These are phyloP conservation scores for Triops longicaudatus DNA, from an alignment of 1,140 invertebrate species.

Conservation along the genomic window DNA sequence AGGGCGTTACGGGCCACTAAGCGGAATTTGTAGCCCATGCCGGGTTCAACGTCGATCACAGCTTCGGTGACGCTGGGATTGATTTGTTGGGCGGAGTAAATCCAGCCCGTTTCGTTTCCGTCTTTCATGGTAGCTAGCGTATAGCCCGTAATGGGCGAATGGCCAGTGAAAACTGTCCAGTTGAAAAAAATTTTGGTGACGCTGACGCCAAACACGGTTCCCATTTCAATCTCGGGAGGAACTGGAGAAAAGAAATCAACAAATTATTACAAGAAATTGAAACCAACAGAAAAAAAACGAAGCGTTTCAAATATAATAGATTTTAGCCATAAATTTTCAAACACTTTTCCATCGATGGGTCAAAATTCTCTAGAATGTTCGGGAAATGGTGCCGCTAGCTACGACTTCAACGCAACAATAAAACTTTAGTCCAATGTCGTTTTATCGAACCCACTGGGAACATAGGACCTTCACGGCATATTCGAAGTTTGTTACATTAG, in stretches of 20 bases:
- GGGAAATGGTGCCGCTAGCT: too few species aligned
- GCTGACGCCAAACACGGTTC: constrained; percentile 64
- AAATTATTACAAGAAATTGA: neutral
- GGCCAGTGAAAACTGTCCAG: constrained; percentile 70
- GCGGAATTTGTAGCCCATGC: constrained; percentile 31
- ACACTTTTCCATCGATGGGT: neutral
- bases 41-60: constrained; percentile 30
- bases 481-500: too few species aligned
- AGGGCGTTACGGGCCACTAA: constrained; percentile 39
- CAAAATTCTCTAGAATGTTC: too few species aligned
- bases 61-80: constrained; percentile 29
- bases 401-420: too few species aligned
- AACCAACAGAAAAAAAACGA: too few species aligned
- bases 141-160: constrained; percentile 57
- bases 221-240: constrained; percentile 58
- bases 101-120: constrained; percentile 18
- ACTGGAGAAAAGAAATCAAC: constrained; percentile 49
- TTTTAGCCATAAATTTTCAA: neutral
- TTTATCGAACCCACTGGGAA: too few species aligned
- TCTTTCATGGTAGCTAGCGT: constrained; percentile 44
- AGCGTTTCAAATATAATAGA: too few species aligned
- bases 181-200: constrained; percentile 64
- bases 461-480: too few species aligned
- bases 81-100: neutral
- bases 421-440: too few species aligned